Base-by-base conservation (phyloP, 2,113 vertebrate genomes). In the Alethe diademata region DNA sequence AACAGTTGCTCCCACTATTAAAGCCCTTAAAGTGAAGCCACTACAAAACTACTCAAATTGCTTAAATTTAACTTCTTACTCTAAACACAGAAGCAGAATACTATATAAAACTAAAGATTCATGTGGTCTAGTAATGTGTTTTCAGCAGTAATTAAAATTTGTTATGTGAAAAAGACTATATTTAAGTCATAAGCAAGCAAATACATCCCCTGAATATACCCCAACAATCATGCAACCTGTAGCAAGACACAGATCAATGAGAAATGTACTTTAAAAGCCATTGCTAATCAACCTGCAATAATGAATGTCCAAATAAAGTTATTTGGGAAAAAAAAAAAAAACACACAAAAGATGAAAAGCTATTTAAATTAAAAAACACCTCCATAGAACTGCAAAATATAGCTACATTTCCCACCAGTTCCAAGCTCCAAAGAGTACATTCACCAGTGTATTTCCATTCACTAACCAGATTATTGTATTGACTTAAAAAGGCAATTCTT, bases 21-120 rank as follows among this genome's bases (percentile, higher is more conserved):
- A 71, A 89, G 72, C n/a, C 62, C 72, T 65, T 69, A 51, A 72
- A 69, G 8, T 86, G 53, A 95, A 92, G 14, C 43, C n/a, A 69
- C 12, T 36, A 76, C 12, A 83, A 91, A 76, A 38, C 24, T 79
- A 60, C 17, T 64, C 19, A 18, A 62, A 24, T 31, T 62, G 33
- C 24, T 67, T 64, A 31, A 17, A 12, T 78, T 86, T 62, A 83
- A 86, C 26, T 38, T 60, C 13, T 23, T 62, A 48, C 10, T 47
- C n/a, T 48, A 60, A 91, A 45, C 22, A 64, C 4, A 50, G 9
- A 5, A 74, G 10, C 18, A 65, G 31, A 38, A 69, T 18, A 61
- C 11, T 18, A 40, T 5, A 24, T 61, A 82, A 67, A 89, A 72
- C 3, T 45, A 28, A 89, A 81, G 25, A 61, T 33, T 36, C 6